Evolutionary conservation across 1,140 invertebrate species (phyloP).

Genomic region (Schlechtendalia chinensis): DNA sequence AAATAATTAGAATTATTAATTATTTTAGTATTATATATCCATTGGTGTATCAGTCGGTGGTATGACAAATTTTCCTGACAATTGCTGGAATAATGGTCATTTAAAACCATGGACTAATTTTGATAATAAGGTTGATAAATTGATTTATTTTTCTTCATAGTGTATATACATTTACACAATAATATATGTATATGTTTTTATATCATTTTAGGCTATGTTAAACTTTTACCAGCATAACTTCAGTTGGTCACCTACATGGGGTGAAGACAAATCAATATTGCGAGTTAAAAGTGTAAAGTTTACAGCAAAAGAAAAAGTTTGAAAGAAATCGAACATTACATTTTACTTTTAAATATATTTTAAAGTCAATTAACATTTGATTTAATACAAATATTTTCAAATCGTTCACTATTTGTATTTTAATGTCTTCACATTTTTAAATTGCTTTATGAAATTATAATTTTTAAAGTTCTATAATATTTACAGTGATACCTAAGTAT

Average conservation of each 20-base stretch:
- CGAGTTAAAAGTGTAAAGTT: slow-evolving; percentile 53
- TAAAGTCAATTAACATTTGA: too few relatives aligned
- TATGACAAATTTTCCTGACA: slow-evolving; percentile 60
- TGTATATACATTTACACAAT: too few relatives aligned
- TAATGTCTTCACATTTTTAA: too few relatives aligned
- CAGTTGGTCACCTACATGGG: slow-evolving; percentile 53
- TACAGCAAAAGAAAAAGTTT: not conserved
- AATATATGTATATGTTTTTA: not conserved
- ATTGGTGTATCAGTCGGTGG: slow-evolving; percentile 62
- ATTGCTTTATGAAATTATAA: too few relatives aligned
- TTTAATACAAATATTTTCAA: too few relatives aligned
- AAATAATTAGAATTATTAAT: not conserved
- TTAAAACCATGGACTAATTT: slow-evolving; percentile 60
- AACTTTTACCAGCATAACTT: slow-evolving; percentile 52
- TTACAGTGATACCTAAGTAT: too few relatives aligned
- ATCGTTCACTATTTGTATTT: too few relatives aligned
- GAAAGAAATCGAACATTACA: too few relatives aligned
- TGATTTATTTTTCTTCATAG: not conserved
- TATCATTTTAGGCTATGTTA: slow-evolving; percentile 50
- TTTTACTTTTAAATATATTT: too few relatives aligned
- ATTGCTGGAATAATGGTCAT: slow-evolving; percentile 46
- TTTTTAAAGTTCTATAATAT: too few relatives aligned
- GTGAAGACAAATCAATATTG: slow-evolving; percentile 51
- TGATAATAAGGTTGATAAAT: slow-evolving; percentile 54
- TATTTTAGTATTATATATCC: slow-evolving; percentile 60